A percentile compares a stretch with the other conserved stretches of the same genome.
phyloP scores from a whole-genome alignment of 2,888 invertebrate species.

The Amiota communis region DNA sequence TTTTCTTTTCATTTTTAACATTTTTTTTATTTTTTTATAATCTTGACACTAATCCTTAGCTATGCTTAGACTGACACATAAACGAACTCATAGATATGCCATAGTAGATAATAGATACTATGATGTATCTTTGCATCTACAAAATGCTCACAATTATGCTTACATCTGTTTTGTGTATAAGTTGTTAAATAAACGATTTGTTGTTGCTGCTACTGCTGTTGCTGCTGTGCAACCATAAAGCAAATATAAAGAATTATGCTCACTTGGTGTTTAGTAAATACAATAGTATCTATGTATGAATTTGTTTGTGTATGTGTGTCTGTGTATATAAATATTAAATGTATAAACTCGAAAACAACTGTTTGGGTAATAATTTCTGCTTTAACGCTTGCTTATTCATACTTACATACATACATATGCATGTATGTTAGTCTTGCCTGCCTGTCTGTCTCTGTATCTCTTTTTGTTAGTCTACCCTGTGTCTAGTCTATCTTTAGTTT shows the following conservation, averaged over 20 bases:
- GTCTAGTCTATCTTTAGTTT: not conserved
- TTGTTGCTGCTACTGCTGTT: not conserved
- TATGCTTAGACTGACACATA: constrained; percentile 6
- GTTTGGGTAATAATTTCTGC: constrained; percentile 43
- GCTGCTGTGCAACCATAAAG: not conserved
- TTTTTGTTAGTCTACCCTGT: not conserved
- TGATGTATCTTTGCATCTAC: constrained; percentile 8
- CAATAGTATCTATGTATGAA: not conserved
- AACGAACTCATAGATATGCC: not conserved
- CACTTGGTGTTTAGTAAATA: not conserved
- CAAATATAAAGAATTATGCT: constrained; percentile 2
- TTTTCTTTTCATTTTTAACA: too few relatives aligned
- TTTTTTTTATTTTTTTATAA: not conserved
- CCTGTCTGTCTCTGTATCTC: not conserved
- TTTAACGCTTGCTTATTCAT: constrained; percentile 23
- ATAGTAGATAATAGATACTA: not conserved
- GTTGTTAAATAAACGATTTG: not conserved
- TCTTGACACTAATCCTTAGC: constrained; percentile 31
- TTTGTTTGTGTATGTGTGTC: not conserved
- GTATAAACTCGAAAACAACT: constrained; percentile 35
- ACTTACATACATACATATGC: not conserved
- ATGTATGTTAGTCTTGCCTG: not conserved
- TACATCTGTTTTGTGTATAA: constrained; percentile 13
- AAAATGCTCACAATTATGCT: constrained; percentile 17
- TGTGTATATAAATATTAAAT: not conserved